Base-by-base conservation (phyloP, 2,797 vertebrate species). In the Chloroceryle amazona region DNA sequence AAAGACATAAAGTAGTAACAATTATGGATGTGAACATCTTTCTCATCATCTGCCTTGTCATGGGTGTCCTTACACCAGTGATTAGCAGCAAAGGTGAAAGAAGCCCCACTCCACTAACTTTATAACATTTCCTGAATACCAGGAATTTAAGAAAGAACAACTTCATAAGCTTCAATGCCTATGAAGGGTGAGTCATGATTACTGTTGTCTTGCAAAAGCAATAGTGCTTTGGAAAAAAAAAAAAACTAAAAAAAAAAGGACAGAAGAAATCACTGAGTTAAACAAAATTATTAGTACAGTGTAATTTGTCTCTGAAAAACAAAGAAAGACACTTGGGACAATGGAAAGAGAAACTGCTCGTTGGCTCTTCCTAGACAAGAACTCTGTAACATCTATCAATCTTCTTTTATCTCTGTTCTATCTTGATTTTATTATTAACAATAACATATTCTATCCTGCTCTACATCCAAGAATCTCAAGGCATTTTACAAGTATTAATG, bases 271-370 rank as follows among this genome's bases (percentile, higher is more conserved):
- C 65, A 93, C 31, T 62, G 84, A 52, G 71, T 81, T 80, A 91
- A 86, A 86, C 68, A 14, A 93, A 93, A 95, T 96, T 95, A 93
- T 85, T 82, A 92, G 17, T 95, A 65, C 42, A 62, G 52, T 83
- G 35, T 61, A 74, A 80, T 92, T 97, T 91, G n/a, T 87, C 79
- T 93, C 71, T 80, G 92, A 73, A 94, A 93, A 91, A 13, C 15
- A 55, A 80, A 66, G 26, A 66, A 55, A 96, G 83, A 83, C 61
- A 62, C 88, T 81, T 91, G 78, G 58, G 88, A 73, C 52, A 90
- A 86, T 16, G 37, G 47, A 70, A 93, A 94, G 51, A 76, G 81
- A 87, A 93, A 85, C 46, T 75, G 26, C 47, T 87, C 23, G 10
- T 78, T 95, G 67, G 78, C 61, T 92, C 57, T 90, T 95, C 65